Evolutionary conservation across 1,140 invertebrate species (phyloP).

Genomic region (Drosophila sturtevanti): DNA sequence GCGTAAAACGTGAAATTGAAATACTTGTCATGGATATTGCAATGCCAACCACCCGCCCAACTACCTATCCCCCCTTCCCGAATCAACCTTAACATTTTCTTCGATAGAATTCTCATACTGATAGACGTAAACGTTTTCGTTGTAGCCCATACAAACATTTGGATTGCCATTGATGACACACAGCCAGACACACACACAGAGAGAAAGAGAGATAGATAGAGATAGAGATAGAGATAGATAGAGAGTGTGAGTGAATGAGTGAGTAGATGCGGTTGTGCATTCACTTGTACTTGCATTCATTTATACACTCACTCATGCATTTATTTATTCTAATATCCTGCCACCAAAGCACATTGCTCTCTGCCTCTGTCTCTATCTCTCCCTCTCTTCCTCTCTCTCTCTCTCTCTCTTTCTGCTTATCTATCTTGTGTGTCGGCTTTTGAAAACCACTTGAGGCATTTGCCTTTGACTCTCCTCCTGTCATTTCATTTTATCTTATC

Average conservation of each 20-base stretch:
- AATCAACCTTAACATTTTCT: not conserved
- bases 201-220: not conserved
- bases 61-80: not conserved
- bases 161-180: conserved; percentile 27
- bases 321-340: conserved; percentile 59
- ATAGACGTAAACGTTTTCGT: not conserved
- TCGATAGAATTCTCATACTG: not conserved
- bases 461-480: conserved; percentile 2
- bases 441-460: conserved; percentile 11
- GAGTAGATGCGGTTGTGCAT: conserved; percentile 39
- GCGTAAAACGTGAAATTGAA: conserved; percentile 61
- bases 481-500: not conserved
- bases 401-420: not conserved
- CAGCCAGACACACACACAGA: not conserved
- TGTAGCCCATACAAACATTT: conserved; percentile 16
- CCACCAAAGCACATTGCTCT: not conserved
- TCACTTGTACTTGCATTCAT: conserved; percentile 57
- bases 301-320: conserved; percentile 59
- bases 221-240: not conserved
- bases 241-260: not conserved
- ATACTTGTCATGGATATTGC: conserved; percentile 56
- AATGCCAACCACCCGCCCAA: conserved; percentile 10
- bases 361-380: no score
- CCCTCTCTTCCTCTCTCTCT: not conserved
- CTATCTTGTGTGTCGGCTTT: not conserved